Evolutionary conservation across 2,888 invertebrate genomes (phyloP).

Genomic region (Drosophila quinaria): DNA sequence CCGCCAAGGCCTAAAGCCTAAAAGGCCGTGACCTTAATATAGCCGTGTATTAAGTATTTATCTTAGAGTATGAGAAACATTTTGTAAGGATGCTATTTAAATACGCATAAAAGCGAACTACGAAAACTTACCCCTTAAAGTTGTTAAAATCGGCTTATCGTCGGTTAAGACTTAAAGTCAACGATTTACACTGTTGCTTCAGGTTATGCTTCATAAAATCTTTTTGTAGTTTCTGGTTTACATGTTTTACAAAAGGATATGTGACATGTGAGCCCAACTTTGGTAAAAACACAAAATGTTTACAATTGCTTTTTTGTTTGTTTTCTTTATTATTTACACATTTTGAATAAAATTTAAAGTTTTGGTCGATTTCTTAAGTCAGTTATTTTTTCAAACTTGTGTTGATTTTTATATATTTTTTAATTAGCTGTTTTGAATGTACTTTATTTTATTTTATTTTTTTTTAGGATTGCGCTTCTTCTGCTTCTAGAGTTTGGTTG

Average conservation of each 20-base stretch:
- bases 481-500: slow-evolving; percentile 46
- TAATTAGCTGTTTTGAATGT: slow-evolving; percentile 13
- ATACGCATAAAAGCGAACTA: slow-evolving; percentile 14
- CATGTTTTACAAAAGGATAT: slow-evolving; percentile 12
- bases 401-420: slow-evolving; percentile 1
- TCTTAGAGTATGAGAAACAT: background rate
- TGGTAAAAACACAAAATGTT: slow-evolving; percentile 15
- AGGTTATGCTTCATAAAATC: slow-evolving; percentile 29
- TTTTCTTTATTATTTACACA: slow-evolving; percentile 16
- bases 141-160: slow-evolving; percentile 42
- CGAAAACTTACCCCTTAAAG: slow-evolving; percentile 55
- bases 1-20: slow-evolving; percentile 12
- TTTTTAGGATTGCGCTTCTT: slow-evolving; percentile 15
- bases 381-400: background rate
- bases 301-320: slow-evolving; percentile 1
- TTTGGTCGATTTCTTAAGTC: background rate
- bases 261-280: slow-evolving; percentile 16
- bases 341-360: background rate
- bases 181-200: slow-evolving; percentile 53
- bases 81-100: slow-evolving; percentile 9
- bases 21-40: slow-evolving; percentile 17
- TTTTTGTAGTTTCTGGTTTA: slow-evolving; percentile 20
- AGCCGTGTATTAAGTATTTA: slow-evolving; percentile 3
- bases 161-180: slow-evolving; percentile 37
- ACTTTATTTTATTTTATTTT: slow-evolving; percentile 8